A percentile compares a stretch with the other conserved stretches of the same genome.
Conservation (phyloP, 2,888 invertebrate species). For the Cantharis rufa region DNA sequence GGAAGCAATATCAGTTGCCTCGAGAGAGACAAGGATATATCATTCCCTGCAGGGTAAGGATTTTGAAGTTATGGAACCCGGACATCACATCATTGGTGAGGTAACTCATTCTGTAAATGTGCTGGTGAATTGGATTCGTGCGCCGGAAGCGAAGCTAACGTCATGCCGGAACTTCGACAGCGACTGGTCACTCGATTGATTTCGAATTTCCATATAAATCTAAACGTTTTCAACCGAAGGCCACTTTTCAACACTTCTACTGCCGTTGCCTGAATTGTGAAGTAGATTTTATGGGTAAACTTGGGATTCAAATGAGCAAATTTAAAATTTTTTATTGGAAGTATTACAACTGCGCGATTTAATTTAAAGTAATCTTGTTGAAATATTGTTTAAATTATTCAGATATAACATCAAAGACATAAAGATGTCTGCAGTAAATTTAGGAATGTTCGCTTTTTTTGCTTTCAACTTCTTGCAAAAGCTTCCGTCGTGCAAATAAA, state of each 20-base stretch:
- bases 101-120: conserved; percentile 38
- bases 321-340: conserved; percentile 5
- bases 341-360: background rate
- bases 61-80: conserved; percentile 31
- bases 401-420: background rate
- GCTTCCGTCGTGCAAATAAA: background rate
- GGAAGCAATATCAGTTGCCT: background rate
- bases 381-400: background rate
- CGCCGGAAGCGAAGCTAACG: conserved; percentile 41
- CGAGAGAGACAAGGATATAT: conserved; percentile 19
- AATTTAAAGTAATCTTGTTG: background rate
- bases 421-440: background rate
- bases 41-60: conserved; percentile 10
- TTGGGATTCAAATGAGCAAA: conserved; percentile 23
- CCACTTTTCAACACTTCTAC: conserved; percentile 43
- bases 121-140: conserved; percentile 41
- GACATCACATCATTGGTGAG: conserved; percentile 32
- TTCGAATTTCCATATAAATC: conserved; percentile 54
- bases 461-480: background rate
- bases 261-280: conserved; percentile 41
- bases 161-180: conserved; percentile 43
- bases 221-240: conserved; percentile 43
- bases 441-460: background rate
- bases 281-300: conserved; percentile 18
- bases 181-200: conserved; percentile 50